These are phyloP conservation scores for Bilobella aurantiaca DNA, from an alignment of 1,140 invertebrate genomes.

Conservation along the genomic window DNA sequence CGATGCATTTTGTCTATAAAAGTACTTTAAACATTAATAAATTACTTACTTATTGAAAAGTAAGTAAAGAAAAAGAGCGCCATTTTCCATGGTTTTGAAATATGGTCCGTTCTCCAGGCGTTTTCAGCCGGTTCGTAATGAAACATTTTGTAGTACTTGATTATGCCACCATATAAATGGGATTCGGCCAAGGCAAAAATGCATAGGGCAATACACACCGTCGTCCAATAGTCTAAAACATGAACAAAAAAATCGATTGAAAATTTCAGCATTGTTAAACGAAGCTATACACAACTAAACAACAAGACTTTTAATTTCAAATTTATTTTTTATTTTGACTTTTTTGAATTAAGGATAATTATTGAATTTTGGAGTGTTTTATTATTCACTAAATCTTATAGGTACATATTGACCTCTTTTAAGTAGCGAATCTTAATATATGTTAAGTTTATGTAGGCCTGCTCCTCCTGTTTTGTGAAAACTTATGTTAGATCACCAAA, in stretches of 20 bases:
- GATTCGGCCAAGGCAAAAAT: constrained; percentile 21
- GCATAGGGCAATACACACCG: constrained; percentile 13
- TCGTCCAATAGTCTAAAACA: constrained; percentile 22
- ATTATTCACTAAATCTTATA: too few species aligned
- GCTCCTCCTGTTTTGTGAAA: too few species aligned
- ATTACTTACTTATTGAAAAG: constrained; percentile 13
- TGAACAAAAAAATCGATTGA: not conserved
- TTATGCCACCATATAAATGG: constrained; percentile 6
- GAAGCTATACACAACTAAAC: too few species aligned
- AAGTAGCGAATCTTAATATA: too few species aligned
- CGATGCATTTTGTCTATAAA: not conserved
- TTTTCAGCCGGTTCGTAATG: not conserved
- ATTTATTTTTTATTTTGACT: too few species aligned
- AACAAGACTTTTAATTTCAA: too few species aligned
- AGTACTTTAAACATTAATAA: not conserved
- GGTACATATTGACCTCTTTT: too few species aligned
- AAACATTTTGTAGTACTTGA: constrained; percentile 19
- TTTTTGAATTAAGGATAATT: too few species aligned
- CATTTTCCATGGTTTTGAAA: constrained; percentile 4
- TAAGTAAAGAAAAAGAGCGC: constrained; percentile 17
- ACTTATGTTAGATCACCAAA: not conserved
- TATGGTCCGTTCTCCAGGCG: constrained; percentile 17
- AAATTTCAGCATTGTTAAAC: too few species aligned
- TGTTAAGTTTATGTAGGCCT: too few species aligned
- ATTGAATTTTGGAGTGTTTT: too few species aligned